phyloP scores from a whole-genome alignment of 2,113 vertebrate genomes.

The Suncus etruscus region DNA sequence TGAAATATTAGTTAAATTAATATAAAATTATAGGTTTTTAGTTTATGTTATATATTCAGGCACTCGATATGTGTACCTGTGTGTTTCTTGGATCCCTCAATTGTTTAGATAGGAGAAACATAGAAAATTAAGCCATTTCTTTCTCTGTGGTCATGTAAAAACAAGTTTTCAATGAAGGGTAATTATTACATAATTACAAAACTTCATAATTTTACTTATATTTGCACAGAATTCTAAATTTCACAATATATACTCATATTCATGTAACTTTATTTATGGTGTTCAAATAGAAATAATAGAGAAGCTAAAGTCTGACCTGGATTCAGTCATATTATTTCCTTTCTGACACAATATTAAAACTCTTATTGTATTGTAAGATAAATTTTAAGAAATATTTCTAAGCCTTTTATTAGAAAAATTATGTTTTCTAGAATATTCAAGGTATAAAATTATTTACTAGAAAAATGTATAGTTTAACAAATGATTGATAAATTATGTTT shows the following conservation, averaged over 20 bases:
- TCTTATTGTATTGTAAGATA: background rate
- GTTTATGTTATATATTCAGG: background rate
- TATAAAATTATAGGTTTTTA: background rate
- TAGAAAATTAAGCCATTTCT: background rate
- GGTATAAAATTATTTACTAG: background rate
- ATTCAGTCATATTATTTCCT: background rate
- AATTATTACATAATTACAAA: background rate
- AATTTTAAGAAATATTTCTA: background rate
- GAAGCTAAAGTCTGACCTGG: background rate
- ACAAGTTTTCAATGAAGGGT: too few relatives aligned
- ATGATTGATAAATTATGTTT: background rate
- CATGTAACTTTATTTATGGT: background rate
- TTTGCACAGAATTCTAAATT: slow-evolving; percentile 8
- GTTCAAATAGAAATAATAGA: background rate
- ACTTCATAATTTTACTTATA: background rate
- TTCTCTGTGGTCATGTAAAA: background rate
- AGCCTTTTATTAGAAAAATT: background rate
- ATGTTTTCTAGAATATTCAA: background rate
- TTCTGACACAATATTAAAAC: slow-evolving; percentile 15
- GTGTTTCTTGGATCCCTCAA: background rate
- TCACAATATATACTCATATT: slow-evolving; percentile 14
- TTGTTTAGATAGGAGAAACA: background rate
- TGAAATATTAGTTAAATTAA: background rate
- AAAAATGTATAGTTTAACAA: background rate
- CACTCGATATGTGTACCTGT: background rate